Percentiles rank a stretch among this genome's conserved stretches.
These are phyloP conservation scores for Falco punctatus DNA, from an alignment of 2,113 vertebrate species.

Conservation along the genomic window DNA sequence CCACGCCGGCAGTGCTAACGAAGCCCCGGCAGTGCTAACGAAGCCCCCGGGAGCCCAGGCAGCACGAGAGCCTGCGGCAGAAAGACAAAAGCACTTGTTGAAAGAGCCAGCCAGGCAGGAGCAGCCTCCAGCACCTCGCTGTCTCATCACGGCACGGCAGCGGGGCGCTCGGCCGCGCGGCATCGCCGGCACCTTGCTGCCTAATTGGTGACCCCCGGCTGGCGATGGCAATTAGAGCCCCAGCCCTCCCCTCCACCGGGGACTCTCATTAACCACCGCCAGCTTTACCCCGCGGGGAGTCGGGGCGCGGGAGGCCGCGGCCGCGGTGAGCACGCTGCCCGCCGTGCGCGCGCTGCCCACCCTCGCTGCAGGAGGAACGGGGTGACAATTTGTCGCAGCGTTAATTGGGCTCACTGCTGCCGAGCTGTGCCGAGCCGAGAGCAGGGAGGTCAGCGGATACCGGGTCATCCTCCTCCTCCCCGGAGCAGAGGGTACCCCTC, in stretches of 20 bases:
- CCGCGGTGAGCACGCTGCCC: neutral
- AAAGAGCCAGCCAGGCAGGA: neutral
- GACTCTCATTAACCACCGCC: neutral
- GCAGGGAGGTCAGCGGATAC: neutral
- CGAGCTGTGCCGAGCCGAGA: neutral
- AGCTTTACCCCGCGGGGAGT: neutral
- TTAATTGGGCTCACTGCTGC: neutral
- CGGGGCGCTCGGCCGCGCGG: accelerated
- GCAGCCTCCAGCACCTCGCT: neutral
- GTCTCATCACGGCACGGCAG: neutral
- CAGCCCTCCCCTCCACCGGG: neutral
- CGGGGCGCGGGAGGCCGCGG: neutral
- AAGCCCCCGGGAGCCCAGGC: neutral
- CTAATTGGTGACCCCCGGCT: neutral
- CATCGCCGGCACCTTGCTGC: neutral
- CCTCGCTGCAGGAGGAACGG: neutral
- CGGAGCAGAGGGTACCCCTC: neutral
- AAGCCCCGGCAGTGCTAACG: neutral
- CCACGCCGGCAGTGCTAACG: accelerated
- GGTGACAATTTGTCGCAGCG: neutral
- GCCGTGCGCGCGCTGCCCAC: accelerated
- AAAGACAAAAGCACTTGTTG: neutral
- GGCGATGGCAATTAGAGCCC: neutral
- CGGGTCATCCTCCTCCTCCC: neutral
- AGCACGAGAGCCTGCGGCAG: accelerated